Conservation (phyloP, 2,113 vertebrate species). For the Muntiacus reevesi region DNA sequence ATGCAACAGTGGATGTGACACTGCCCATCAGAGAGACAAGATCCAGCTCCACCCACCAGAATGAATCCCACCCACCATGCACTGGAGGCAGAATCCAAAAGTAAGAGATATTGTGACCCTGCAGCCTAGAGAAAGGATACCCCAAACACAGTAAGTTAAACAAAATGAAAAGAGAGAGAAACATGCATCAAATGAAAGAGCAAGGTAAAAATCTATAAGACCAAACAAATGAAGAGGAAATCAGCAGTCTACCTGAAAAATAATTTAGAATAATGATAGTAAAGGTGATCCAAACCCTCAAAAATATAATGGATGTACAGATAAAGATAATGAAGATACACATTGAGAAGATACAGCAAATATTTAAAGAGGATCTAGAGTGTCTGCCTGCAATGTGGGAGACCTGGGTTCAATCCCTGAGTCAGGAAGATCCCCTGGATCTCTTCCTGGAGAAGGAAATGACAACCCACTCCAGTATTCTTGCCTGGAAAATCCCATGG, state of each 20-base stretch:
- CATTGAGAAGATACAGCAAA: not conserved
- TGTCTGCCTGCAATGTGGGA: no score
- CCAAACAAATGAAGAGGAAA: not conserved
- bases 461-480: no score
- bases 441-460: no score
- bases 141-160: not conserved
- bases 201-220: not conserved
- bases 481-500: no score
- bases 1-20: not conserved
- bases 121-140: not conserved
- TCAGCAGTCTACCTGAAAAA: not conserved
- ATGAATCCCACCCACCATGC: not conserved
- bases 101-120: not conserved
- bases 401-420: no score
- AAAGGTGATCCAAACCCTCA: not conserved
- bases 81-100: not conserved
- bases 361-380: not conserved
- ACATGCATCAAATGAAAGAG: not conserved
- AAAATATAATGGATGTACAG: not conserved
- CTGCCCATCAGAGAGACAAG: not conserved
- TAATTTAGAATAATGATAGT: not conserved
- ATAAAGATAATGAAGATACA: not conserved
- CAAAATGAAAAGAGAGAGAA: not conserved
- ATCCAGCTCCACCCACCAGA: not conserved
- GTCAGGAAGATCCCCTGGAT: no score